phyloP scores from a whole-genome alignment of 2,888 invertebrate genomes.

The Ptycholaimellus sp. region DNA sequence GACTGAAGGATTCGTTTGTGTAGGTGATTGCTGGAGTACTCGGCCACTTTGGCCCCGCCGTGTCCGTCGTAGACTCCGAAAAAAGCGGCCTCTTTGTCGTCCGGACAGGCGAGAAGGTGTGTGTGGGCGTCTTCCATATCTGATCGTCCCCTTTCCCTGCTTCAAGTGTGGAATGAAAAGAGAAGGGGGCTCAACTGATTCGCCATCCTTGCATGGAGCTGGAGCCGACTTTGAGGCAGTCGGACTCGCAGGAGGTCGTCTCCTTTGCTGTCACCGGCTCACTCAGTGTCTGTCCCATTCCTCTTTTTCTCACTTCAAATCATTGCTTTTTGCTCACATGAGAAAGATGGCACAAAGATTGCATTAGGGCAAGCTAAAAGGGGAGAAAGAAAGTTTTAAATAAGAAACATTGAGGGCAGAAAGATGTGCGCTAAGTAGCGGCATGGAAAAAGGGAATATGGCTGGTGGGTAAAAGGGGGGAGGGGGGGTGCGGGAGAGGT shows the following conservation, averaged over 20 bases:
- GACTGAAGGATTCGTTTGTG: conserved; percentile 62
- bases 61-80: conserved; percentile 93
- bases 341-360: no score
- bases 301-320: no score
- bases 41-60: conserved; percentile 55
- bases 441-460: background rate
- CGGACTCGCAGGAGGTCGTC: conserved; percentile 24
- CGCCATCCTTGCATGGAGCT: conserved; percentile 99
- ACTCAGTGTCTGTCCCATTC: conserved; percentile 94
- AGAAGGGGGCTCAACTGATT: conserved; percentile 37
- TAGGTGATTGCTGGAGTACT: conserved; percentile 76
- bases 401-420: background rate
- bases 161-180: background rate
- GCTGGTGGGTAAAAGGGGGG: background rate
- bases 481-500: background rate
- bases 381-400: conserved; percentile 1
- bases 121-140: conserved; percentile 96
- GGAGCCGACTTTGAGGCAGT: conserved; percentile 46
- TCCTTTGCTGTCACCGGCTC: conserved; percentile 62
- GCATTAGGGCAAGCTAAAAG: conserved; percentile 2
- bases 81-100: conserved; percentile 71
- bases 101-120: conserved; percentile 54
- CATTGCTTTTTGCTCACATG: no score
- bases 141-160: no score
- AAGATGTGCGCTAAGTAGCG: background rate